Base-by-base conservation (phyloP, 2,113 vertebrate species). In the Phocoena phocoena region DNA sequence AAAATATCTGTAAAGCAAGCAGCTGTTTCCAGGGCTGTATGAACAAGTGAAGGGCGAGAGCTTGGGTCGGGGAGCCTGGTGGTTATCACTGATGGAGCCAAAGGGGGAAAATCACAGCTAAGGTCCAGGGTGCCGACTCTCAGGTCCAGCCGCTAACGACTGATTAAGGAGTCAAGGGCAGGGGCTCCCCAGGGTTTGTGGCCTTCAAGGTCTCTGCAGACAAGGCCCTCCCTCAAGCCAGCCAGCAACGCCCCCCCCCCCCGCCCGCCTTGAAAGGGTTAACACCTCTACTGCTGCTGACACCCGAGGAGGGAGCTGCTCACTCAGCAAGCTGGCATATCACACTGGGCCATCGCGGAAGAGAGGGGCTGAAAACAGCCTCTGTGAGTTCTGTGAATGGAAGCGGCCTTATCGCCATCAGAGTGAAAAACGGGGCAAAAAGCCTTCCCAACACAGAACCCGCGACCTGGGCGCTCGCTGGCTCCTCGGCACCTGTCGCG, bases 351-450 rank as follows among this genome's bases (percentile, higher is more conserved):
- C 91, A 96, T 94, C 93, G 36, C 14, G 55, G 58, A 13, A 9
- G 44, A 82, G 50, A 92, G 76, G 44, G 28, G 11, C 97, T 94
- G 90, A 88, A 68, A 84, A 60, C 74, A 21, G 62, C 77, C 82
- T 92, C 87, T 84, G 80, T 58, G 90, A 62, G 41, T 25, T 85
- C 91, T 44, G 68, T 93, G 95, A 96, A 85, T 70, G 97, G 88
- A 77, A 47, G 90, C 15, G 8, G 18, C 58, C 83, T 97, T 62
- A 63, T 81, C 47, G 0, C 58, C 55, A 23, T 21, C 28, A 7
- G 67, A 8, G 71, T 0, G 8, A 84, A 50, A 88, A 93, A 53
- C 0, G 0, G 95, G 95, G 58, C 14, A 6, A 92, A 60, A 88
- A 93, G 82, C 73, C 74, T 74, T 74, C 71, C 58, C n/a, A 8